Base-by-base conservation (phyloP, 2,888 invertebrate genomes). In the Tachina fera region DNA sequence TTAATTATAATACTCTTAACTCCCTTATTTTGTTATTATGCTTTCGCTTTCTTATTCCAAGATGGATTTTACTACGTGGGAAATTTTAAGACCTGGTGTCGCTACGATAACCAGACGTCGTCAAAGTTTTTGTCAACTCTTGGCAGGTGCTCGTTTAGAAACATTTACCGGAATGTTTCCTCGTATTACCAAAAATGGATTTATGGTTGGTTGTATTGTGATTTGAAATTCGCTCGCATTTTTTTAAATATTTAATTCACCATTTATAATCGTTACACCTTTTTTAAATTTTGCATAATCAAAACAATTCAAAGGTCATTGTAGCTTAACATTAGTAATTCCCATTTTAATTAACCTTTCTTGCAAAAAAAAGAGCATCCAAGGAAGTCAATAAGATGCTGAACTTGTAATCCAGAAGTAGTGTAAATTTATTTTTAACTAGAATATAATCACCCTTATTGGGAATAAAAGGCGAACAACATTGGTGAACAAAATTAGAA, bases 41-140 rank as follows among this genome's bases (percentile, higher is more conserved):
- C 80, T 56, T 84, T 39, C 41, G 14, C 53, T 60, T 58, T 39
- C 6, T 61, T 19, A 10, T 47, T 31, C 19, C n/a, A 79, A 86
- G 86, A 86, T 86, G 86, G 86, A 86, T 77, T 86, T 76, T 79
- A 86, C 86, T 45, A 72, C 86, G 76, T 86, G 86, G 86, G 67
- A 86, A n/a, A 86, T 86, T 49, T 80, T 86, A 63, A 86, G 83
- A 68, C 86, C 86, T 53, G 83, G 86, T 68, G 71, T 79, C 9
- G 43, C 79, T 5, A 65, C 75, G 1, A 45, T 86, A 41, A 53
- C 31, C 22, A 76, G 83, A 45, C 79, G 86, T 49, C 79, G 86
- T 49, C 45, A 71, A 61, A 83, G 67, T 58, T 76, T 86, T 58
- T 86, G 68, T 51, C 79, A 83, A 16, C 9, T 76, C 43, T 76